Evolutionary conservation across 2,888 invertebrate species (phyloP).

Genomic region (Muschampia plurimacula): DNA sequence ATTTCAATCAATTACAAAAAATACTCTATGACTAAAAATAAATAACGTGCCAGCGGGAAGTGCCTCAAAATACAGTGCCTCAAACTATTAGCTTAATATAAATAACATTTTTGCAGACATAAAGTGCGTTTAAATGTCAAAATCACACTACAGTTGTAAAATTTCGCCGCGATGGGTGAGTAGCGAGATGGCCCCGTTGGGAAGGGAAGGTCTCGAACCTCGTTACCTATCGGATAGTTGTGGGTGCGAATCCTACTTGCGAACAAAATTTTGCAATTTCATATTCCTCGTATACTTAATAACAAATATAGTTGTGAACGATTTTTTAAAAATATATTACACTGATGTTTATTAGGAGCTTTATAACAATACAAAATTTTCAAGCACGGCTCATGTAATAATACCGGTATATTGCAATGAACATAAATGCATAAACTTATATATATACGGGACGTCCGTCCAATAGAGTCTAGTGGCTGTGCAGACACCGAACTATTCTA

Average conservation of each 20-base stretch:
- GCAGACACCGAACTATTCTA: constrained; percentile 59
- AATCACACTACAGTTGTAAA: not conserved
- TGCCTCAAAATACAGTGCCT: constrained; percentile 45
- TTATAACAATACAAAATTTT: constrained; percentile 31
- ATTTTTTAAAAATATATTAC: not conserved
- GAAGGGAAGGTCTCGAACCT: too few species aligned
- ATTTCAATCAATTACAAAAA: constrained; percentile 44
- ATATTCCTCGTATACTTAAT: not conserved
- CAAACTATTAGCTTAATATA: not conserved
- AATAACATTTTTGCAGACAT: constrained; percentile 8
- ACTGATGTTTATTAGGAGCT: not conserved
- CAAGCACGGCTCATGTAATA: constrained; percentile 15
- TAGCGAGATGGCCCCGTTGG: too few species aligned
- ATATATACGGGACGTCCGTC: constrained; percentile 5
- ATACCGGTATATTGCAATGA: constrained; percentile 10
- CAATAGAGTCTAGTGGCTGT: constrained; percentile 11
- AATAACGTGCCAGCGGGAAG: constrained; percentile 42
- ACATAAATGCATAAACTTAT: constrained; percentile 6
- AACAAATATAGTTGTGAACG: not conserved
- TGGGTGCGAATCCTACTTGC: too few species aligned
- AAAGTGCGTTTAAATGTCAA: not conserved
- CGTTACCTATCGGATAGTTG: too few species aligned
- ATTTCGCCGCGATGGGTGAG: too few species aligned
- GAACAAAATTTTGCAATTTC: not conserved
- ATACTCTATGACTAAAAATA: constrained; percentile 42